Percentiles rank a stretch among this genome's conserved stretches.
Conservation (phyloP, 2,888 invertebrate genomes). For the Chrysodeixis includens region DNA sequence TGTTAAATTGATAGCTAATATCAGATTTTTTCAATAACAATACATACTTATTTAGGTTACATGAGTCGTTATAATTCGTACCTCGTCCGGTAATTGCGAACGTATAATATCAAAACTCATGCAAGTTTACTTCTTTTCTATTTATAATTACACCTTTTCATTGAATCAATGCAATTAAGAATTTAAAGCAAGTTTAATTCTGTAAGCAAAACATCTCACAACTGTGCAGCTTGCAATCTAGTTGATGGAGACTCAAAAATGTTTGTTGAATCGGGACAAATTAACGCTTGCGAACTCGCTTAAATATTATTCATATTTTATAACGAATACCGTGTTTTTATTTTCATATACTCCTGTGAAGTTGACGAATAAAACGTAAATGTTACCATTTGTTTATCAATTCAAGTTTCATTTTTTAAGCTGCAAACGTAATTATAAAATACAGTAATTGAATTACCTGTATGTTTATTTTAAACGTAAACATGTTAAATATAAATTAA, state of each 20-base stretch:
- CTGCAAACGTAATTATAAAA: background rate
- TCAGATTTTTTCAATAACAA: no score
- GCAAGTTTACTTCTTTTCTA: no score
- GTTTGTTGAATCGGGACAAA: conserved; percentile 62
- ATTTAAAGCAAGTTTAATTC: conserved; percentile 16
- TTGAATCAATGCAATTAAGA: conserved; percentile 14
- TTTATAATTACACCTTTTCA: background rate
- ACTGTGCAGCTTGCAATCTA: conserved; percentile 46
- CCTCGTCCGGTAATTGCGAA: no score
- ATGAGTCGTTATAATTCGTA: no score
- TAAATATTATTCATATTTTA: conserved; percentile 59
- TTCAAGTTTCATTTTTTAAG: background rate
- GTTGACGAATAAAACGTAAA: conserved; percentile 33
- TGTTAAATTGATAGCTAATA: no score
- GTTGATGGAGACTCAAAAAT: conserved; percentile 59
- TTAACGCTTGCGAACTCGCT: conserved; percentile 54
- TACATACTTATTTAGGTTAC: no score
- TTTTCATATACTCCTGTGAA: conserved; percentile 30
- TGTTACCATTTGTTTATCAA: conserved; percentile 34
- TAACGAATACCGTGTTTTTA: conserved; percentile 47
- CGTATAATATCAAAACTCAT: no score
- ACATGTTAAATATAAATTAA: background rate
- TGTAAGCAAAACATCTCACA: conserved; percentile 21
- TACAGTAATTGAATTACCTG: conserved; percentile 16
- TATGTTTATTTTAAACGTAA: background rate